Base-by-base conservation (phyloP, 2,888 invertebrate species). In the Sarcophaga variegata region DNA sequence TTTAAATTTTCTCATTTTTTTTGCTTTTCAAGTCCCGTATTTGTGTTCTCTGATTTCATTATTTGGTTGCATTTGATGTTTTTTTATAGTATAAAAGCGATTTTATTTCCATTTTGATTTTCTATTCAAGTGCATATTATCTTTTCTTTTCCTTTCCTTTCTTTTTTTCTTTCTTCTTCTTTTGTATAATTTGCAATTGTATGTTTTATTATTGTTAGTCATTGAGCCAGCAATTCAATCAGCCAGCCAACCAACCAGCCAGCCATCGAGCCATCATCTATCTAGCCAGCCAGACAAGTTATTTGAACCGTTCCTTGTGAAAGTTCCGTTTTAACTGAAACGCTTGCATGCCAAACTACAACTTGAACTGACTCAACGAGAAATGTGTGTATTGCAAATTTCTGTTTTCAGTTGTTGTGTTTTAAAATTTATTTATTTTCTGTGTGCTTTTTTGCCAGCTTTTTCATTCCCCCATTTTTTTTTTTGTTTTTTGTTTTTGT, bases 271-370 rank as follows among this genome's bases (percentile, higher is more conserved):
- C 81, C 75, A 88, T 74, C 70, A 77, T 45, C 79, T 72, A 77
- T 45, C 79, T 72, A 88, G 88, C 87, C 70, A 83, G 77, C 83
- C 83, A 87, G 86, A 87, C 87, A 67, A 87, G 87, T 87, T 87
- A 84, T 84, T 87, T 87, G 89, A 90, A 93, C 93, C 92, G 92
- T 90, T 90, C 91, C 90, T 90, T 91, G 91, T 91, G 91, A 92
- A 91, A 90, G 92, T 92, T 92, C 91, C 91, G 91, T 92, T 92
- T 92, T 91, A 91, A 93, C 93, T 93, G 92, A 93, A 91, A 91
- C 89, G 89, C 89, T 90, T 89, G 89, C 89, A 90, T 90, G 89
- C 90, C 90, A 88, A 83, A 87, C 88, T 88, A 89, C 89, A 88
- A 87, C 81, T 90, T 90, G 91, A 92, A 93, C 92, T 92, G 91